Conservation (phyloP, 2,113 vertebrate species). For the Gobius niger region DNA sequence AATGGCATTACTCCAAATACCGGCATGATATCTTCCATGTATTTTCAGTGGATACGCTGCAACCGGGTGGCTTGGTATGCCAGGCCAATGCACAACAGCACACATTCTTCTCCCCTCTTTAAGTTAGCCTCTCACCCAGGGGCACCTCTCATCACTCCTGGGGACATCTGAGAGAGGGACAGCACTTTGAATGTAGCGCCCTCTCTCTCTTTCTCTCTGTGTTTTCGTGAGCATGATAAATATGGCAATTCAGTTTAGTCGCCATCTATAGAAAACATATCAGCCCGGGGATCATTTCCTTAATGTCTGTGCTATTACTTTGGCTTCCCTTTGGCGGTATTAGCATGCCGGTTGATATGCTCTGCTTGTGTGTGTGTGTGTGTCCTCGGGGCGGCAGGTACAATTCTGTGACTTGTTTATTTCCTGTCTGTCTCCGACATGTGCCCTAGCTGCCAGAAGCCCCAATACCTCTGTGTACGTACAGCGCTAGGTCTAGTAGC, state of each 20-base stretch:
- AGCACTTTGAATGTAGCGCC: conserved; percentile 23
- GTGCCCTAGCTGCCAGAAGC: conserved; percentile 36
- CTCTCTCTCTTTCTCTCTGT: conserved; percentile 33
- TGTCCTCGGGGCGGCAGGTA: conserved; percentile 68
- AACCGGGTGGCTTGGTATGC: background rate
- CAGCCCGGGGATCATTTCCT: conserved; percentile 75
- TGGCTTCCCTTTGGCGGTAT: conserved; percentile 74
- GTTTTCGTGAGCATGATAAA: conserved; percentile 75
- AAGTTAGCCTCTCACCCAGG: conserved; percentile 40
- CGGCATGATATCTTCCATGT: background rate
- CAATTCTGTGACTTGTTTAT: conserved; percentile 70
- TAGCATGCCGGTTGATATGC: conserved; percentile 69
- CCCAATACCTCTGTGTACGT: conserved; percentile 9
- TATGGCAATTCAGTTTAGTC: conserved; percentile 77
- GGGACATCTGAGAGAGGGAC: conserved; percentile 66
- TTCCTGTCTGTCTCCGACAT: conserved; percentile 62
- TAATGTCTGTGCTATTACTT: conserved; percentile 77
- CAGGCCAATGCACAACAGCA: background rate
- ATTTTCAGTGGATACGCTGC: background rate
- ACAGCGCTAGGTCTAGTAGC: conserved; percentile 26
- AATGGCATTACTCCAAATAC: background rate
- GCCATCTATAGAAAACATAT: conserved; percentile 77
- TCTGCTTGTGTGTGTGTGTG: conserved; percentile 43
- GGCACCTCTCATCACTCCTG: conserved; percentile 66
- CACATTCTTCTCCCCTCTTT: conserved; percentile 9